These are phyloP conservation scores for Gymnoscelis rufifasciata DNA, from an alignment of 2,888 invertebrate species.

Conservation along the genomic window DNA sequence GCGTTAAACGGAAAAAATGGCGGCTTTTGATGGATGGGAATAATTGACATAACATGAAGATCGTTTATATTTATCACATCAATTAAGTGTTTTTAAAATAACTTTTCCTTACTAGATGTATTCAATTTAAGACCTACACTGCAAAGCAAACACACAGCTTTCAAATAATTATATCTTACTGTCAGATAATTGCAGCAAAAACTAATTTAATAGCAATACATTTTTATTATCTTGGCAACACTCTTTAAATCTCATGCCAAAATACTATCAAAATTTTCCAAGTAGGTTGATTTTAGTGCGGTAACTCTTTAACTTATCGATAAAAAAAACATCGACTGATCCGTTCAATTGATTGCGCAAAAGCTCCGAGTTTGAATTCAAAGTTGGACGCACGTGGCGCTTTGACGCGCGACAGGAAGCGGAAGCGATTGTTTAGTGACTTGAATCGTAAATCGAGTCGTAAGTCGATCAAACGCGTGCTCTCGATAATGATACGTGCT, in stretches of 20 bases:
- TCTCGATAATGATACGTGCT: slow-evolving; percentile 25
- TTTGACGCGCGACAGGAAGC: slow-evolving; percentile 55
- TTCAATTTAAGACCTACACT: too few species aligned
- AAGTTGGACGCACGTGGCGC: slow-evolving; percentile 47
- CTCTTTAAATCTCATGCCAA: slow-evolving; percentile 1
- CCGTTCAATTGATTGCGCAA: slow-evolving; percentile 8
- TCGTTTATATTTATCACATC: too few species aligned
- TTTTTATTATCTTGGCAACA: slow-evolving; percentile 2
- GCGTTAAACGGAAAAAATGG: too few species aligned
- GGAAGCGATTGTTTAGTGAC: slow-evolving; percentile 64
- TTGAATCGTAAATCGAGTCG: slow-evolving; percentile 60
- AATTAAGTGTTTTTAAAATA: too few species aligned
- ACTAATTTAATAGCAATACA: not conserved
- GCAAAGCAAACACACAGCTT: too few species aligned
- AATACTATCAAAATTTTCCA: not conserved
- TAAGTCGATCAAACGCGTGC: slow-evolving; percentile 36
- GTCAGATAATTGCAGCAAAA: not conserved
- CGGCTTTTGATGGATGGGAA: too few species aligned
- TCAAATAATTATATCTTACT: too few species aligned
- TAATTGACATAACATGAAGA: too few species aligned
- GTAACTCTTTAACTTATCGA: not conserved
- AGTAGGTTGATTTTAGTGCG: not conserved
- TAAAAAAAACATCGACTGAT: not conserved
- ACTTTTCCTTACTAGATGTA: too few species aligned
- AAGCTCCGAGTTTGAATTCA: slow-evolving; percentile 14